Evolutionary conservation across 2,888 invertebrate species (phyloP), one percentile per base, ranked within the genome.

Genomic region (Acronicta aceris): DNA sequence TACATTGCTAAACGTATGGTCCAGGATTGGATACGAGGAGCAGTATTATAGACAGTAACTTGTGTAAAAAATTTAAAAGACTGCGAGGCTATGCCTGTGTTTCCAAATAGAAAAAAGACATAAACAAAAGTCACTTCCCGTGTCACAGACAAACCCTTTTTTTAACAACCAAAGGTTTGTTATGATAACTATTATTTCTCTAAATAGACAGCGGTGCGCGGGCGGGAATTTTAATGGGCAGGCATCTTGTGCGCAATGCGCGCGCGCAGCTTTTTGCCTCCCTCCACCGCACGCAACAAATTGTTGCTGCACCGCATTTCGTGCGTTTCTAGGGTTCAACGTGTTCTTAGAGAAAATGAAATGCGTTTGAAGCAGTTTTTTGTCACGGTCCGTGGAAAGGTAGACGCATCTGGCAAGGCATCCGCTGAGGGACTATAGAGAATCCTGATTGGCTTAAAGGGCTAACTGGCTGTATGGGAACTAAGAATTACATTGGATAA

Each of bases 151-250:
- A 33, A 8, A 25, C 33, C 27, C 9, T 46, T 21, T 17, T 61
- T 77, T 60, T 71, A 48, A n/a, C 48, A 58, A 42, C 65, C 56
- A 55, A 63, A 69, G 79, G 82, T 81, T 87, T 82, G 83, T 87
- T 86, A 89, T 84, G 82, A 83, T 82, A 76, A 81, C 87, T 87
- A 87, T 88, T 87, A 88, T 84, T 84, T 86, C 88, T 92, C 86
- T 90, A 92, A 93, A 93, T 92, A 92, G 90, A 87, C 86, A 81
- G 81, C 66, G 82, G 82, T 85, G 86, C 88, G 88, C 92, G 85
- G 87, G 91, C 86, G 88, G 81, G 89, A 89, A 93, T 93, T 83
- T 93, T 92, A 93, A 93, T 93, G 84, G 88, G 82, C 78, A 77
- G 80, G 82, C 82, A 84, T 85, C 77, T 82, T 78, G 86, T 81